Conservation (phyloP, 2,797 vertebrate species). For the Macrochelys suwanniensis region DNA sequence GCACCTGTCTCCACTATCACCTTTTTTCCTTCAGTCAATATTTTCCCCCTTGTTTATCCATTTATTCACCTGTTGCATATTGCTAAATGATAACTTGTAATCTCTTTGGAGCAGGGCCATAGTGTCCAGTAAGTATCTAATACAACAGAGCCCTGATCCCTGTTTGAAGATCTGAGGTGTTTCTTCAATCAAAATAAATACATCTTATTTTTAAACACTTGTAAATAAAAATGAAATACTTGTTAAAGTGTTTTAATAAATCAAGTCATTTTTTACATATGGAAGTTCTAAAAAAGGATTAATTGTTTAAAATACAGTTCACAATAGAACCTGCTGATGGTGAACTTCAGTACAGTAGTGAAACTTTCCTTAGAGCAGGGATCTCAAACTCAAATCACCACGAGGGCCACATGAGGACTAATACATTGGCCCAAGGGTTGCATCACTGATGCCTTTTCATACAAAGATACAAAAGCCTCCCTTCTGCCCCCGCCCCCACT, state of each 20-base stretch:
- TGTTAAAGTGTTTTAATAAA: constrained; percentile 49
- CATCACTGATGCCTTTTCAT: too few species aligned
- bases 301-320: constrained; percentile 11
- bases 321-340: constrained; percentile 9
- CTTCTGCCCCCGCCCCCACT: too few species aligned
- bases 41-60: not conserved
- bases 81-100: not conserved
- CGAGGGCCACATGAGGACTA: too few species aligned
- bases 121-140: not conserved
- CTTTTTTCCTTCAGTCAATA: constrained; percentile 43
- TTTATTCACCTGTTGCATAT: not conserved
- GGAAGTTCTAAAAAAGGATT: not conserved
- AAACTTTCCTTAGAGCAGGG: not conserved
- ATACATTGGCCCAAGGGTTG: too few species aligned
- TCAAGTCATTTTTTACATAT: constrained; percentile 27
- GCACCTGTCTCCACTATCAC: not conserved
- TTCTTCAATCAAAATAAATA: constrained; percentile 33
- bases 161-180: constrained; percentile 29
- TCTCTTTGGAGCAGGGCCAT: not conserved
- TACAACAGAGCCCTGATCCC: accelerated
- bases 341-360: constrained; percentile 8
- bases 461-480: too few species aligned
- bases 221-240: not conserved
- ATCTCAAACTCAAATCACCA: too few species aligned
- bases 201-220: constrained; percentile 51